phyloP scores from a whole-genome alignment of 2,797 vertebrate species.

The Arremon brunneinucha region DNA sequence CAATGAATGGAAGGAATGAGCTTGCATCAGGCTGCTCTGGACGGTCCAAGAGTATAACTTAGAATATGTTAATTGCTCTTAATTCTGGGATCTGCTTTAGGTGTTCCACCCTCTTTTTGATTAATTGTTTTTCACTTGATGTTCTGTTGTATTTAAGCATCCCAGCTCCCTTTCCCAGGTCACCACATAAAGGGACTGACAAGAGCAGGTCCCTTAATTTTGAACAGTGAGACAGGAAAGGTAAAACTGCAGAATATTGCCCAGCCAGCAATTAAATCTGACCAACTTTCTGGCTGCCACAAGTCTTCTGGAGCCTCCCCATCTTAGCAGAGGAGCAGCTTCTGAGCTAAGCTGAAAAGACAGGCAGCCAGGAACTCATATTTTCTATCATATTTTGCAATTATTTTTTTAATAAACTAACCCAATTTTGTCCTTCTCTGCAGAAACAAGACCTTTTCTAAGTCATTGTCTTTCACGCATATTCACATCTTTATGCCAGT shows the following conservation, averaged over 20 bases:
- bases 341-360: neutral
- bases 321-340: neutral
- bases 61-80: neutral
- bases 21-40: neutral
- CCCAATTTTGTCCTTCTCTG: neutral
- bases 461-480: neutral
- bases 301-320: neutral
- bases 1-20: fast-evolving
- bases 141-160: neutral
- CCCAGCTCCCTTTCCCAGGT: neutral
- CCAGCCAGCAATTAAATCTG: neutral
- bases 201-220: neutral
- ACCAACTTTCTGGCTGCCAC: neutral
- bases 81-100: neutral
- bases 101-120: neutral
- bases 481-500: neutral
- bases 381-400: neutral
- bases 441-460: neutral
- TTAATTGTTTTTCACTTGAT: neutral
- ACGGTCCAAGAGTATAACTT: fast-evolving
- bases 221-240: neutral
- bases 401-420: neutral
- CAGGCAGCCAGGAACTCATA: neutral
- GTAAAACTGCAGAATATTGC: neutral
- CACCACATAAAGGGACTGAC: neutral